Base-by-base conservation (phyloP, 2,797 vertebrate genomes). In the Eidolon dupreanum region DNA sequence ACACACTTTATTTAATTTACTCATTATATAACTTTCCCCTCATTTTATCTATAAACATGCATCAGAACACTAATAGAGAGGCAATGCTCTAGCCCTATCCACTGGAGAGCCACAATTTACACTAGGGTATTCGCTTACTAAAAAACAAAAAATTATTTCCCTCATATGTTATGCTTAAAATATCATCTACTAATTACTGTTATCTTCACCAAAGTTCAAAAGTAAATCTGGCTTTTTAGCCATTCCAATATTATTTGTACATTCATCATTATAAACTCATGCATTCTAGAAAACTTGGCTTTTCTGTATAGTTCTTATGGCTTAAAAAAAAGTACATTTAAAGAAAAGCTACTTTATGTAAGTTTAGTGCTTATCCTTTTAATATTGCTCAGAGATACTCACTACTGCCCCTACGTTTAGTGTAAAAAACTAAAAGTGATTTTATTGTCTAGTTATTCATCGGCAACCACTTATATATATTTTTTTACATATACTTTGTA, bases 151-250 rank as follows among this genome's bases (percentile, higher is more conserved):
- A 81, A n/a, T 59, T 3, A 65, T 92, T 82, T 70, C 4, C 59
- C 28, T 65, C 11, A 57, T 74, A 65, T 43, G 5, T 55, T 46
- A 63, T 79, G n/a, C 46, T 90, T 87, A 88, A 97, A 97, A 77
- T 92, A 36, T 16, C 59, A 91, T 73, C 33, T 79, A 83, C 46
- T 79, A 28, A 46, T 85, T 75, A 63, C 20, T 16, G 31, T 73
- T 86, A 36, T 92, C n/a, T 57, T 87, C 38, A 81, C 19, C 88
- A 68, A 51, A 92, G 57, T 51, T 92, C 31, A 63, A 92, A 95
- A 86, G 41, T 68, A 91, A 93, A 88, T 31, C 22, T 43, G 3
- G 0, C 83, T 90, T 38, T 63, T 73, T 9, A 77, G 63, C 20
- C n/a, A 88, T 63, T 78, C 22, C 9, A 66, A 88, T 17, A 88